phyloP scores from a whole-genome alignment of 2,888 invertebrate species.

The Cosmopolites sordidus region DNA sequence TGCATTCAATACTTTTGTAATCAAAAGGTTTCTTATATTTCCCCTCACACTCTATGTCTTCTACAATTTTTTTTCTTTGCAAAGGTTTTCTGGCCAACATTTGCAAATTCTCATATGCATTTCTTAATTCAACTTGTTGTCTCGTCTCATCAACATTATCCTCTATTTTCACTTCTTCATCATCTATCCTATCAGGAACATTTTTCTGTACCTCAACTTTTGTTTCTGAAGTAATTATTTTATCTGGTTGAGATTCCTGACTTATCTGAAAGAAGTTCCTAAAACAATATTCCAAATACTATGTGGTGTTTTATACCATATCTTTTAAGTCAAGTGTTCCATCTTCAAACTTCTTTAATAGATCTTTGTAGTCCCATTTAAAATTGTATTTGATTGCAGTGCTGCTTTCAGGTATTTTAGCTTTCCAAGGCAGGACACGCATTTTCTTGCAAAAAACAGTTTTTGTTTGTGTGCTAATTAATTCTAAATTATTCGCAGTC shows the following conservation, averaged over 20 bases:
- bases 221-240: too few species aligned
- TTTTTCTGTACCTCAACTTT: too few species aligned
- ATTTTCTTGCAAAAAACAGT: slow-evolving; percentile 63
- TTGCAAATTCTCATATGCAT: slow-evolving; percentile 37
- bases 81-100: slow-evolving; percentile 36
- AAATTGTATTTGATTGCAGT: slow-evolving; percentile 37
- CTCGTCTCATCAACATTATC: slow-evolving; percentile 1
- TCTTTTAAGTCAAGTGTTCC: slow-evolving; percentile 39
- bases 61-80: slow-evolving; percentile 28
- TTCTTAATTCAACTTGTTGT: slow-evolving; percentile 22
- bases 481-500: slow-evolving; percentile 32
- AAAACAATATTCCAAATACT: too few species aligned
- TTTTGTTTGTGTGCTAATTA: slow-evolving; percentile 57
- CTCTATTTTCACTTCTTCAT: slow-evolving; percentile 14
- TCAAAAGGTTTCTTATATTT: slow-evolving; percentile 33
- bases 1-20: slow-evolving; percentile 36
- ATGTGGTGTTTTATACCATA: too few species aligned
- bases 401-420: slow-evolving; percentile 29
- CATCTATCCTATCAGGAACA: too few species aligned
- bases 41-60: slow-evolving; percentile 31
- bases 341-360: slow-evolving; percentile 40
- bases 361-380: slow-evolving; percentile 37
- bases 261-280: too few species aligned
- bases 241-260: too few species aligned
- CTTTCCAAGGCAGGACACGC: slow-evolving; percentile 51